Conservation (phyloP, 2,888 invertebrate species). For the Timema cristinae region DNA sequence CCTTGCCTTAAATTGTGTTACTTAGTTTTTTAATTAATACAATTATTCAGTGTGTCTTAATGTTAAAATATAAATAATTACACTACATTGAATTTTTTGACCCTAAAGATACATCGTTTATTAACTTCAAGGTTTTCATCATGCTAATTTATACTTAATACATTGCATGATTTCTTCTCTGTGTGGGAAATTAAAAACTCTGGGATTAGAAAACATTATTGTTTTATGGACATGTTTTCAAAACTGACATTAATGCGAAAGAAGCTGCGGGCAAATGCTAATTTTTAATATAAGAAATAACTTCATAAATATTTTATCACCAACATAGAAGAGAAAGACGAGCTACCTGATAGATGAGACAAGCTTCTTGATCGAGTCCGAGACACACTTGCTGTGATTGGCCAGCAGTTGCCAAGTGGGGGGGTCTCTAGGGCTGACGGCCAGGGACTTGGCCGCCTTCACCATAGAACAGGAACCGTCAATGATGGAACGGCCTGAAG, state of each 20-base stretch:
- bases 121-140: no score
- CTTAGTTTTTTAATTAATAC: no score
- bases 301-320: not conserved
- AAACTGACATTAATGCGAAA: no score
- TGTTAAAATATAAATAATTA: not conserved
- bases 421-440: slow-evolving; percentile 85
- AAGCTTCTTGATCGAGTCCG: slow-evolving; percentile 92
- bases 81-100: no score
- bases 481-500: slow-evolving; percentile 70
- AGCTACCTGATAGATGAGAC: slow-evolving; percentile 80
- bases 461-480: slow-evolving; percentile 90
- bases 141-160: no score
- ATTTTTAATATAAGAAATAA: not conserved
- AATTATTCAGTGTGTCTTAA: not conserved
- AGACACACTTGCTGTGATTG: slow-evolving; percentile 90
- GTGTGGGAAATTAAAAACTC: no score
- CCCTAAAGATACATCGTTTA: no score
- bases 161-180: no score
- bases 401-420: slow-evolving; percentile 93
- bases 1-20: no score
- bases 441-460: slow-evolving; percentile 81
- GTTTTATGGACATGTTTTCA: no score
- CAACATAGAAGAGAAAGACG: not conserved
- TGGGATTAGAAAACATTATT: no score
- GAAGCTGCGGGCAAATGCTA: no score